Conservation (phyloP, 2,888 invertebrate genomes). For the Monochamus alternatus region DNA sequence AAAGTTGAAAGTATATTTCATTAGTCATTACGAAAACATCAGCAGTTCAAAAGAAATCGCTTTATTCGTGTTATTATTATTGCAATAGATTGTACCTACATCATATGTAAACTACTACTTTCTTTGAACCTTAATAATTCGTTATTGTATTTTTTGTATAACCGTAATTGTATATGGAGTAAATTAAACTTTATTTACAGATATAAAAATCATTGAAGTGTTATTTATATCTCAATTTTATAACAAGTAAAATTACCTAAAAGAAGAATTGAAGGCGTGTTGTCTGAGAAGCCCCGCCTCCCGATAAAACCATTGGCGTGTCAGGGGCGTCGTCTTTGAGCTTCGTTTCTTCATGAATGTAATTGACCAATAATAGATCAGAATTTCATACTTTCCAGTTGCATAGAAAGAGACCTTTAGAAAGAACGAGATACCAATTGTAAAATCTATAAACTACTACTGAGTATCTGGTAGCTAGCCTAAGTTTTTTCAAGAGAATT, state of each 20-base stretch:
- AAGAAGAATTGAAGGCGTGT: constrained; percentile 22
- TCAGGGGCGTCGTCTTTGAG: constrained; percentile 62
- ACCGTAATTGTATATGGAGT: constrained; percentile 45
- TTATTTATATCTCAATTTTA: constrained; percentile 63
- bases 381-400: constrained; percentile 42
- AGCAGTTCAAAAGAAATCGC: too few species aligned
- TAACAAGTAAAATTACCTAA: constrained; percentile 46
- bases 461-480: constrained; percentile 41
- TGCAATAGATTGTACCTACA: too few species aligned
- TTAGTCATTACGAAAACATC: too few species aligned
- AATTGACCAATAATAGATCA: constrained; percentile 60
- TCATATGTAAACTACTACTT: background rate
- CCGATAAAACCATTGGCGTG: constrained; percentile 61
- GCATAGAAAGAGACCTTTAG: constrained; percentile 38
- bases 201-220: constrained; percentile 56
- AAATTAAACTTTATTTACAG: constrained; percentile 35
- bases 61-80: too few species aligned
- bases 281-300: constrained; percentile 34
- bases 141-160: constrained; percentile 4
- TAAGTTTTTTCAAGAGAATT: constrained; percentile 34
- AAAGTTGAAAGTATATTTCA: too few species aligned
- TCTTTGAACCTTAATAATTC: background rate
- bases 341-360: constrained; percentile 52
- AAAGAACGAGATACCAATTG: constrained; percentile 39
- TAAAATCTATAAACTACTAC: constrained; percentile 43